Base-by-base conservation (phyloP, 2,797 vertebrate species). In the Muscicapa striata region DNA sequence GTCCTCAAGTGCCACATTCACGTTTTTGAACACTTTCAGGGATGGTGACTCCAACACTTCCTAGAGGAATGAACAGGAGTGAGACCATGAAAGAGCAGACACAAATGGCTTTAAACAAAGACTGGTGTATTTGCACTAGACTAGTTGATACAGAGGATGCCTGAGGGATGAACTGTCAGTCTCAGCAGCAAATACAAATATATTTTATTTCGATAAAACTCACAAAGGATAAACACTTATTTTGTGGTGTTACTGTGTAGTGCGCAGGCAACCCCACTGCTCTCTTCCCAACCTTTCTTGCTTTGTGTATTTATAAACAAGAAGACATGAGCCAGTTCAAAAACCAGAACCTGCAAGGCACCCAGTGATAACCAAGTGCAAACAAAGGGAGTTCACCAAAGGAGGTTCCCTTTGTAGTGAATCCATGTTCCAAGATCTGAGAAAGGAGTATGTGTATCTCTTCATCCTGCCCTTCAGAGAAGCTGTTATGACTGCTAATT, bases 161-260 rank as follows among this genome's bases (percentile, higher is more conserved):
- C 82, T 93, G 86, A 59, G 64, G 79, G 76, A 92, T 54, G 93
- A 90, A 86, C 9, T 88, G 81, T 94, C 89, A 95, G 73, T 86
- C 95, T 89, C 85, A 90, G 96, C 95, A 95, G 96, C 96, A 97
- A 95, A 96, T 93, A 97, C 96, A 97, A 95, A 96, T 93, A 97
- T 95, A 93, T 84, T 96, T 97, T 94, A 95, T 96, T 97, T 89
- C 92, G 94, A 96, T 93, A 95, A 92, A 96, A 92, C 84, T 95
- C 94, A 92, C 79, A 94, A 49, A 95, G 92, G 87, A 91, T 4
- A 64, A 84, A 94, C 67, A 29, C 57, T 81, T 88, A 66, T 43
- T 90, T 90, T 80, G 94, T 58, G 68, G 40, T n/a, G 84, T 77
- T 83, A 88, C 74, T 74, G 70, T 92, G 24, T 40, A 59, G 95